Conservation (phyloP, 2,888 invertebrate species). For the Oegoconia quadripuncta region DNA sequence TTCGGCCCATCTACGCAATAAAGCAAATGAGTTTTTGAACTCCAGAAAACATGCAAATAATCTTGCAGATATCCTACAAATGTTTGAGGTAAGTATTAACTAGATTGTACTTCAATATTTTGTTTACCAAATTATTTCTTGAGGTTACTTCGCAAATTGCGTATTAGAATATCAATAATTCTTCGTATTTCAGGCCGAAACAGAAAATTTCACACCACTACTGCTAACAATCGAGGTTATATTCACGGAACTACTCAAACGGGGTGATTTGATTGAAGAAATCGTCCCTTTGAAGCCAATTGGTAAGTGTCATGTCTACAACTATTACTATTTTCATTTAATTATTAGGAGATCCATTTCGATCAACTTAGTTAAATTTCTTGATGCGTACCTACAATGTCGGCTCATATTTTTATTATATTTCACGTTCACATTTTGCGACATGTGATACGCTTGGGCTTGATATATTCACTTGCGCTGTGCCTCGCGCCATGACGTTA, state of each 20-base stretch:
- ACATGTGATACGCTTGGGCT: slow-evolving; percentile 44
- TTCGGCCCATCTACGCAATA: slow-evolving; percentile 82
- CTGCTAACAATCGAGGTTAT: slow-evolving; percentile 85
- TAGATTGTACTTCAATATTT: slow-evolving; percentile 14
- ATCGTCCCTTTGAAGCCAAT: slow-evolving; percentile 78
- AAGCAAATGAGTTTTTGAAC: slow-evolving; percentile 85
- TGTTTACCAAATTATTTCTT: slow-evolving; percentile 11
- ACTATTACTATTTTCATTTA: too few relatives aligned
- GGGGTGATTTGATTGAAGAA: slow-evolving; percentile 82
- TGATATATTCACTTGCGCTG: too few relatives aligned
- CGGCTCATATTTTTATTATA: not conserved
- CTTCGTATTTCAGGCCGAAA: slow-evolving; percentile 57
- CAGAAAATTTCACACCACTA: slow-evolving; percentile 75
- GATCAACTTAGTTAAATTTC: not conserved
- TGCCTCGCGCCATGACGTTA: too few relatives aligned
- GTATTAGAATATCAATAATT: slow-evolving; percentile 29
- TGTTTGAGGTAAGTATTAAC: slow-evolving; percentile 79
- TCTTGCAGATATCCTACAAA: slow-evolving; percentile 82
- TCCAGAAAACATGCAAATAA: slow-evolving; percentile 82
- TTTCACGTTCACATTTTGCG: slow-evolving; percentile 27
- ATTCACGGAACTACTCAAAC: slow-evolving; percentile 83
- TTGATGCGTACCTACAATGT: not conserved
- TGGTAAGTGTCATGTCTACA: slow-evolving; percentile 60
- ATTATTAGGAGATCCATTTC: too few relatives aligned
- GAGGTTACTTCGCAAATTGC: too few relatives aligned